Base-by-base conservation (phyloP, 2,113 vertebrate genomes). In the Ameiurus melas region DNA sequence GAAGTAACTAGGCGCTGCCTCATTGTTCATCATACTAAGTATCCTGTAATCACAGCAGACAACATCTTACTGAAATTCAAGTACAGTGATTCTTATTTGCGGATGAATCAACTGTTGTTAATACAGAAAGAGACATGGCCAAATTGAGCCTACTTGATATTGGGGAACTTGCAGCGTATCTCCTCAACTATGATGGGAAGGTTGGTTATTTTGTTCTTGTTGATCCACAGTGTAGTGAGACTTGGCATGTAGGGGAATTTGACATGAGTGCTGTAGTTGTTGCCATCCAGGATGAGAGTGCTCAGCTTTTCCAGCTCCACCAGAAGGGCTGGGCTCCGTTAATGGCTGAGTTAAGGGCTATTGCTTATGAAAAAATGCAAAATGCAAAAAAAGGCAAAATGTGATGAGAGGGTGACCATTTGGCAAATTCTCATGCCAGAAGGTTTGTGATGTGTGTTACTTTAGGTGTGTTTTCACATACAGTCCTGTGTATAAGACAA, bases 21-120 rank as follows among this genome's bases (percentile, higher is more conserved):
- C 95, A 0, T 96, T 96, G 92, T 96, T 95, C 95, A 96, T 95
- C 95, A 96, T 95, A 51, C 95, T 95, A n/a, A 96, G 93, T 75
- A 95, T 93, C 89, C 95, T 96, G 9, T 0, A 47, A 81, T 55
- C 25, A 62, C 36, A 79, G 19, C 22, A 75, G 57, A 84, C 20
- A 47, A n/a, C 64, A 71, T 80, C 10, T 86, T 53, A 1, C 27
- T 51, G 22, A 80, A 9, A 51, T 20, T 73, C 16, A 10, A 55
- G 7, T 27, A 82, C 25, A 84, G 12, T 62, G 27, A 77, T 3
- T 1, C 0, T 12, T 57, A n/a, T 70, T 83, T 3, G 16, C 33
- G 19, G 5, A 33, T 51, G 6, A 33, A 66, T 77, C 5, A 17
- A 53, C 5, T 20, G 4, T 30, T 75, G 22, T 30, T 60, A 51